Evolutionary conservation across 1,140 invertebrate species (phyloP), one percentile per base, ranked within the genome.

Genomic region (Dendroctonus valens): DNA sequence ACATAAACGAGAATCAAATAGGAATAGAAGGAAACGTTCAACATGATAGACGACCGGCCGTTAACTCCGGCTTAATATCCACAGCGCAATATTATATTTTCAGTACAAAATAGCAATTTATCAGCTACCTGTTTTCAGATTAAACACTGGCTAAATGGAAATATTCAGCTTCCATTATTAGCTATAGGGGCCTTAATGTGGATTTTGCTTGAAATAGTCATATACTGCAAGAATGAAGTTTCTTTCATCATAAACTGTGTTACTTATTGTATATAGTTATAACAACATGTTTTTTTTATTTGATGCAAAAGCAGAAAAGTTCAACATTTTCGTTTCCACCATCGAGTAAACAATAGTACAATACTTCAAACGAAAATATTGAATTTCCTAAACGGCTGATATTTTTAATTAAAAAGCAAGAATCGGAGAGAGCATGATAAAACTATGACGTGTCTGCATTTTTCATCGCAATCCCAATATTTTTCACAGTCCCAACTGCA

Each of bases 141-240:
- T 67, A 60, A 61, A 67, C 55, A 67, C 61, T 60, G 59, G 60
- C 51, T 67, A 61, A 67, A 67, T 60, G 65, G 54, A 61, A 61
- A 59, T 60, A 59, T 53, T 63, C 60, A 63, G 60, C 60, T 61
- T 67, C 49, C 52, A 67, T 67, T 67, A 67, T 67, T 67, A 46
- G 54, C 42, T 38, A 63, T 39, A 11, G 39, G 38, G 38, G 3
- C 42, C 58, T 42, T 67, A 67, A 67, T 61, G 65, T 61, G 39
- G 58, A 60, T 61, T 61, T 67, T 7, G 65, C 65, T 58, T 67
- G 65, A 52, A 67, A 61, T 46, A 6, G 38, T 52, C 42, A 55
- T 53, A 55, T 59, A 48, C 52, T 9, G 44, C 4, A 46, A 26
- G 26, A 26, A 26, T 26, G 1, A 26, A 26, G 26, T 26, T 46